phyloP scores from a whole-genome alignment of 2,797 vertebrate genomes.

The Odontamblyopus rebecca region DNA sequence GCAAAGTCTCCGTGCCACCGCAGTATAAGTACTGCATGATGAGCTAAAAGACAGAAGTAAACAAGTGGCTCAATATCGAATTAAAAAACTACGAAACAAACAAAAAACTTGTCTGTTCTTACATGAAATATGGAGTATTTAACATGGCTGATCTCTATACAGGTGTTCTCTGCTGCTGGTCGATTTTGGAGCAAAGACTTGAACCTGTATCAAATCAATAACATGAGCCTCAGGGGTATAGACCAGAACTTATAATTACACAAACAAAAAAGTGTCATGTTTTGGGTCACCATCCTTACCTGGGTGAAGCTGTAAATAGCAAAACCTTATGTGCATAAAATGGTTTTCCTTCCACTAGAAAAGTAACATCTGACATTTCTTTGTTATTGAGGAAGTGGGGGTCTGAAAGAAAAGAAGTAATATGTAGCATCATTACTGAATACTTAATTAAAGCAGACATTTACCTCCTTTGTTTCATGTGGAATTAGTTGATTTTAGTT shows the following conservation, averaged over 20 bases:
- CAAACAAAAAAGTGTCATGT: not conserved
- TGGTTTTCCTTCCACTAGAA: slow-evolving; percentile 83
- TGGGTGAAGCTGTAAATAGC: slow-evolving; percentile 79
- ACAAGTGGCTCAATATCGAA: not conserved
- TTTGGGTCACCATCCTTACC: slow-evolving; percentile 54
- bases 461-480: slow-evolving; percentile 2
- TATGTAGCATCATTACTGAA: slow-evolving; percentile 5
- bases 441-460: not conserved
- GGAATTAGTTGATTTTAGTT: slow-evolving; percentile 7
- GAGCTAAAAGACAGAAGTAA: slow-evolving; percentile 82
- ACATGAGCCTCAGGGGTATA: not conserved
- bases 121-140: slow-evolving; percentile 86
- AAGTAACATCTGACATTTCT: slow-evolving; percentile 84
- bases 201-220: slow-evolving; percentile 79
- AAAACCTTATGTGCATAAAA: slow-evolving; percentile 85
- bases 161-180: slow-evolving; percentile 91
- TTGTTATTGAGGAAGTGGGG: slow-evolving; percentile 83
- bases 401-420: slow-evolving; percentile 56
- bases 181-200: slow-evolving; percentile 96
- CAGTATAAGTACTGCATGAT: slow-evolving; percentile 99
- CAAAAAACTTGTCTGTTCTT: slow-evolving; percentile 12
- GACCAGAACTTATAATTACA: not conserved
- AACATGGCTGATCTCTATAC: slow-evolving; percentile 97
- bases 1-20: slow-evolving; percentile 92
- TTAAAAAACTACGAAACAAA: not conserved